Conservation (phyloP, 1,140 invertebrate genomes). For the Hyposmocoma kahamanoa region DNA sequence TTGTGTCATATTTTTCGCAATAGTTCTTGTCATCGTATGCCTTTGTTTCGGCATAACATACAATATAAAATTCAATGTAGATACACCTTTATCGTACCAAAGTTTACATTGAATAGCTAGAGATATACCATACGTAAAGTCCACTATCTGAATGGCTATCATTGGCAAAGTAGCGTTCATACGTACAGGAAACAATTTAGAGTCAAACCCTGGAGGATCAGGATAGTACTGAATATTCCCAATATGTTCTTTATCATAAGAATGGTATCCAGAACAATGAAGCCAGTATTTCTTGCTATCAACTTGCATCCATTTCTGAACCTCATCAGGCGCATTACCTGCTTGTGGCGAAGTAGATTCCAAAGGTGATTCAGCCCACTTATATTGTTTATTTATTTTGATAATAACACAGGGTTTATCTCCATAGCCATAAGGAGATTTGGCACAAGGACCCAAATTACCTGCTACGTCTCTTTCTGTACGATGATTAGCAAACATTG, state of each 20-base stretch:
- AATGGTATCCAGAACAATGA: slow-evolving; percentile 40
- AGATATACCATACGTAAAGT: slow-evolving; percentile 49
- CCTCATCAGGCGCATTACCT: slow-evolving; percentile 25
- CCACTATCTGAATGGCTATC: slow-evolving; percentile 45
- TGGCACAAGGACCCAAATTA: slow-evolving; percentile 44
- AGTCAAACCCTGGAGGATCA: slow-evolving; percentile 53
- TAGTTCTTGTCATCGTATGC: no score
- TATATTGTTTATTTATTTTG: slow-evolving; percentile 48
- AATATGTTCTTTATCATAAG: slow-evolving; percentile 54
- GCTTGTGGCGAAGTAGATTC: slow-evolving; percentile 18
- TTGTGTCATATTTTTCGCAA: no score
- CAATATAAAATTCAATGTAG: slow-evolving; percentile 40
- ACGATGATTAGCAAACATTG: slow-evolving; percentile 24
- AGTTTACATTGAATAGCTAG: slow-evolving; percentile 48
- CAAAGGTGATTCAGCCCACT: slow-evolving; percentile 41
- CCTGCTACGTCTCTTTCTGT: slow-evolving; percentile 20
- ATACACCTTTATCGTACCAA: slow-evolving; percentile 42
- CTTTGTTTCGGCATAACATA: slow-evolving; percentile 31
- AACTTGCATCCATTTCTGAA: slow-evolving; percentile 34
- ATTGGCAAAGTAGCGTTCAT: slow-evolving; percentile 29
- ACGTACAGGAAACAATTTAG: slow-evolving; percentile 32
- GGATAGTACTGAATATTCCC: slow-evolving; percentile 47
- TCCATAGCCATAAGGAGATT: slow-evolving; percentile 51
- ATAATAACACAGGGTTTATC: slow-evolving; percentile 47
- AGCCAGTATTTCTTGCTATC: slow-evolving; percentile 43